These are phyloP conservation scores for Dione juno DNA, from an alignment of 2,888 invertebrate species.

Conservation along the genomic window DNA sequence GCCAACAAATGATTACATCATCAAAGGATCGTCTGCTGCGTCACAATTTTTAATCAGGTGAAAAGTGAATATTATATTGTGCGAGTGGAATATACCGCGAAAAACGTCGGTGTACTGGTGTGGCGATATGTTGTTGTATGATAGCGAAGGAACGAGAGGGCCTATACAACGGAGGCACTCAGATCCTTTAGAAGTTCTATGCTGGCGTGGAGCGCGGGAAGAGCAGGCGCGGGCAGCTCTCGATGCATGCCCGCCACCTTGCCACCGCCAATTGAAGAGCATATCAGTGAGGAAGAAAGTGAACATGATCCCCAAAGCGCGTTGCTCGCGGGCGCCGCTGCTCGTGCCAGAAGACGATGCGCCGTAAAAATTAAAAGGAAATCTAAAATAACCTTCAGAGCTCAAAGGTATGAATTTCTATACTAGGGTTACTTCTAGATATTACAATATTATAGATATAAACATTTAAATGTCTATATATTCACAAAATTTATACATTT, in stretches of 20 bases:
- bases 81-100: conserved; percentile 58
- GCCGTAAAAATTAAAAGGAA: conserved; percentile 77
- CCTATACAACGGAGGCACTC: conserved; percentile 81
- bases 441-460: not conserved
- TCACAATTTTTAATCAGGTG: conserved; percentile 50
- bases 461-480: not conserved
- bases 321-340: conserved; percentile 73
- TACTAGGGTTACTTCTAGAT: conserved; percentile 32
- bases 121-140: conserved; percentile 81
- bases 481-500: not conserved
- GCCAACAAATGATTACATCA: conserved; percentile 50
- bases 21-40: conserved; percentile 37
- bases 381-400: conserved; percentile 73
- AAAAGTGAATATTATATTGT: conserved; percentile 58
- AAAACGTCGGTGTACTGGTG: conserved; percentile 61
- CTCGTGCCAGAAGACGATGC: conserved; percentile 75
- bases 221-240: conserved; percentile 62
- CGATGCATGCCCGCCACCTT: conserved; percentile 56
- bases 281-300: conserved; percentile 59
- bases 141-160: conserved; percentile 67
- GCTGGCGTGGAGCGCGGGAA: conserved; percentile 73
- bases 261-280: conserved; percentile 45
- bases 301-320: conserved; percentile 64
- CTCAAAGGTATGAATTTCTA: conserved; percentile 63
- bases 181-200: conserved; percentile 79